These are phyloP conservation scores for Gobionotothen gibberifrons DNA, from an alignment of 2,797 vertebrate genomes.

Conservation along the genomic window DNA sequence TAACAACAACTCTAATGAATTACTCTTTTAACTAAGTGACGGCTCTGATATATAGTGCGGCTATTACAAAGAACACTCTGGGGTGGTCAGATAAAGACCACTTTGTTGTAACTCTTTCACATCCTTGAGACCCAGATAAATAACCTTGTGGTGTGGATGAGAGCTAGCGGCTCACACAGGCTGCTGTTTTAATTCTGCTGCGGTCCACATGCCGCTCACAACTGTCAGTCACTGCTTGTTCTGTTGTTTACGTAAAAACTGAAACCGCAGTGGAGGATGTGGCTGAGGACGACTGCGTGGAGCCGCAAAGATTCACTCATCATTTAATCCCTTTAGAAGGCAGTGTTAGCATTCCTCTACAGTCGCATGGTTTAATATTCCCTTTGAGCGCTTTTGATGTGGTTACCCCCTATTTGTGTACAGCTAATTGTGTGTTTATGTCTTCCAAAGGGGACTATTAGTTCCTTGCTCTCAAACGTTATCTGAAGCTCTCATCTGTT, in stretches of 20 bases:
- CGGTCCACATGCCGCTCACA: conserved; percentile 27
- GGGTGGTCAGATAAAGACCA: conserved; percentile 27
- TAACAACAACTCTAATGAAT: conserved; percentile 38
- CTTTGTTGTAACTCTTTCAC: conserved; percentile 29
- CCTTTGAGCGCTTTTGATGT: conserved; percentile 62
- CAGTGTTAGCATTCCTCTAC: conserved; percentile 54
- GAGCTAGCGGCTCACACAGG: conserved; percentile 10
- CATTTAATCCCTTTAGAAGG: conserved; percentile 43
- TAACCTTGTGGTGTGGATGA: conserved; percentile 11
- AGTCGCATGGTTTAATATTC: conserved; percentile 31
- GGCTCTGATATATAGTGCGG: conserved; percentile 39
- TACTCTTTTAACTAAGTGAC: conserved; percentile 21
- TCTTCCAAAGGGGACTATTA: conserved; percentile 65
- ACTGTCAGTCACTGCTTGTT: conserved; percentile 41
- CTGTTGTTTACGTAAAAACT: conserved; percentile 52
- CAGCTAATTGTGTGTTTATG: conserved; percentile 52
- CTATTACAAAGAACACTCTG: conserved; percentile 14
- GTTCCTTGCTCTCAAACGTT: conserved; percentile 44
- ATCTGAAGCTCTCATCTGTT: conserved; percentile 62
- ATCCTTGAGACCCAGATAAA: conserved; percentile 40
- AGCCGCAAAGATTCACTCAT: conserved; percentile 49
- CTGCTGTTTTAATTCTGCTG: conserved; percentile 28
- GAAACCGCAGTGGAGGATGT: conserved; percentile 35
- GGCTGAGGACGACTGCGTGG: conserved; percentile 6
- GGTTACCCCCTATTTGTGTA: conserved; percentile 65